Evolutionary conservation across 2,888 invertebrate genomes (phyloP).

Genomic region (Leptinotarsa peninsularis): DNA sequence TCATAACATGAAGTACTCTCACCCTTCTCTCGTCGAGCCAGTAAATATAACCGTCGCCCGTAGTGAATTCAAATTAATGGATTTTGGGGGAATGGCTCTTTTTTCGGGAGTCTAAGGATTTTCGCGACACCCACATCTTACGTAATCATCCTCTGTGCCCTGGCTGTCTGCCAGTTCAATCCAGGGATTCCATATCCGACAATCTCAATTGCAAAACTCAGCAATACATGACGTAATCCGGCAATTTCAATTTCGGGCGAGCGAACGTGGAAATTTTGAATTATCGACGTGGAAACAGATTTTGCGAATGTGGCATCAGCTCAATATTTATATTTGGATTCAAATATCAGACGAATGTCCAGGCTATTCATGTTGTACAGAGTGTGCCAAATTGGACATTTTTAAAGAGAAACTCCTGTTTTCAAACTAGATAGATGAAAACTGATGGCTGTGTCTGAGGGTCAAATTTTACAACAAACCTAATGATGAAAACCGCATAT

Average conservation of each 20-base stretch:
- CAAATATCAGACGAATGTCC: not conserved
- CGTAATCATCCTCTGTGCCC: constrained; percentile 3
- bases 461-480: no score
- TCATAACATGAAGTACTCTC: no score
- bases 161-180: constrained; percentile 10
- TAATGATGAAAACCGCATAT: no score
- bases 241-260: constrained; percentile 8
- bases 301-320: constrained; percentile 3
- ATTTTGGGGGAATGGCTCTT: not conserved
- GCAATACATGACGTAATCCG: constrained; percentile 15
- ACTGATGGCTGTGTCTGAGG: no score
- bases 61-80: not conserved
- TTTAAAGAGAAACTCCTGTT: no score
- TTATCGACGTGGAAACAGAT: constrained; percentile 6
- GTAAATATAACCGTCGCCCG: no score
- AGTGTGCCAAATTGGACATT: no score
- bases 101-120: not conserved
- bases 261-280: constrained; percentile 9
- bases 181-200: not conserved
- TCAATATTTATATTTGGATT: constrained; percentile 8
- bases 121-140: constrained; percentile 7
- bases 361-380: not conserved
- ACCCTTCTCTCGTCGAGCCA: no score
- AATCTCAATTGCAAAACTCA: constrained; percentile 5
- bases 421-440: no score